These are phyloP conservation scores for Bombylius major DNA, from an alignment of 2,888 invertebrate species.

Conservation along the genomic window DNA sequence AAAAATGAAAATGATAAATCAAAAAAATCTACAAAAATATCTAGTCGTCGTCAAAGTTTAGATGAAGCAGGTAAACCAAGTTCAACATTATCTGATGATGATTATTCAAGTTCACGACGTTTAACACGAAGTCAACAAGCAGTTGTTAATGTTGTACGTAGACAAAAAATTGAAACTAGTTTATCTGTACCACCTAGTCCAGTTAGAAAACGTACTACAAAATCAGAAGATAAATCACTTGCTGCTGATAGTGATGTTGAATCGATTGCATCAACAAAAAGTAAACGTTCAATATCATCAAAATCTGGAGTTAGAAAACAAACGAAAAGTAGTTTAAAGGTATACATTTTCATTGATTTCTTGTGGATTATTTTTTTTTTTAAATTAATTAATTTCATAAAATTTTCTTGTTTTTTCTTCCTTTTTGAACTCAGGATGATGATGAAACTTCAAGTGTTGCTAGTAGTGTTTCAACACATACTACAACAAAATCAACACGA, in stretches of 20 bases:
- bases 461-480: background rate
- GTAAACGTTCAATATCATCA: conserved; percentile 15
- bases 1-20: background rate
- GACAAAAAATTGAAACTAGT: background rate
- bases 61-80: background rate
- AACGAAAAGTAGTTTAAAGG: conserved; percentile 17
- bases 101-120: conserved; percentile 18
- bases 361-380: no score
- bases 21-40: background rate
- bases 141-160: conserved; percentile 8
- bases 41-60: background rate
- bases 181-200: conserved; percentile 11
- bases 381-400: no score
- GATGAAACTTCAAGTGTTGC: conserved; percentile 4
- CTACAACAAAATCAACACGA: background rate
- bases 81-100: background rate
- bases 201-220: conserved; percentile 14
- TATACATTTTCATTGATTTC: background rate
- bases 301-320: conserved; percentile 12
- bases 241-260: conserved; percentile 21
- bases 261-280: conserved; percentile 20
- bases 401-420: no score
- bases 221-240: conserved; percentile 13
- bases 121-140: conserved; percentile 24
- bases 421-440: background rate